Evolutionary conservation across 1,140 invertebrate species (phyloP), one percentile per base, ranked within the genome.

Genomic region (Diuraphis noxia): DNA sequence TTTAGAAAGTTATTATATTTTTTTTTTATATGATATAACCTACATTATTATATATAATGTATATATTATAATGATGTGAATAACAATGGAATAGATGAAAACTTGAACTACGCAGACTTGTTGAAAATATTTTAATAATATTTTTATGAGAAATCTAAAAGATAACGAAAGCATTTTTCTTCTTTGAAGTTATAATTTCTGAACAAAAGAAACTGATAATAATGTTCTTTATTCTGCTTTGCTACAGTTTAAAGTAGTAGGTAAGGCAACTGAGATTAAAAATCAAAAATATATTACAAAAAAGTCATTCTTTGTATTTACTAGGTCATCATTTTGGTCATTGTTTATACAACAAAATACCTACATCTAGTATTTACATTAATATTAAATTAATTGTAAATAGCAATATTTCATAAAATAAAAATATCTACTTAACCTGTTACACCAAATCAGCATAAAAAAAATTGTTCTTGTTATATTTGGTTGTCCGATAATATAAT

Each of bases 51-150:
- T 21, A 49, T 49, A 49, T 49, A 49, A 49, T 21, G 46, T n/a
- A 49, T 49, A 49, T 49, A 49, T 49, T 49, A 21, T 49, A 49
- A 49, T 49, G 46, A 49, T 72, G 56, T 72, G 30, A 72, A 72
- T n/a, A 72, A n/a, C n/a, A 72, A 0, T 72, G 56, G 56, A 72
- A 72, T n/a, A 72, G 4, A 13, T 63, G 52, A 56, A 56, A 25
- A 25, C 23, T 25, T 56, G 52, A 56, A 30, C n/a, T 13, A 63
- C 30, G n/a, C 2, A 30, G 9, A 25, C 6, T 30, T 63, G 56
- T 72, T 72, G 56, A 34, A 72, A 72, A n/a, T n/a, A 72, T 72
- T 72, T 72, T 72, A 72, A 72, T 72, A 72, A 72, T 72, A 72
- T n/a, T 72, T 72, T n/a, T 72, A n/a, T 72, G 56, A 72, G n/a